Evolutionary conservation across 1,140 invertebrate species (phyloP).

Genomic region (Magallana gigas): DNA sequence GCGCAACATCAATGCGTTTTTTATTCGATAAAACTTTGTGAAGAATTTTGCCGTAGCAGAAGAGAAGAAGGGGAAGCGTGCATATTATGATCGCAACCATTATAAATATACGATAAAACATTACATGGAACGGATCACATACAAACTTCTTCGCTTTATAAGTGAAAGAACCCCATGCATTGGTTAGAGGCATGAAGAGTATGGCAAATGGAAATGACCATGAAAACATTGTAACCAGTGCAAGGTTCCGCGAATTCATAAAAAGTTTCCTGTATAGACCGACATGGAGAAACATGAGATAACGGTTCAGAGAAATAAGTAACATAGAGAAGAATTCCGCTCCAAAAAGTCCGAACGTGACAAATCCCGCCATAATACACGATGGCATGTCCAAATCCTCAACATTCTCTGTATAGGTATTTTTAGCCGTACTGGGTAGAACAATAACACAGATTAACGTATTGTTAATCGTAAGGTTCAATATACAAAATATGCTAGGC

Average conservation of each 20-base stretch:
- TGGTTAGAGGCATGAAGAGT: slow-evolving; percentile 10
- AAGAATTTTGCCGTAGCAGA: slow-evolving; percentile 2
- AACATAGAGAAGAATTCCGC: slow-evolving; percentile 1
- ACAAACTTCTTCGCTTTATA: slow-evolving; percentile 27
- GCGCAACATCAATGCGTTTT: background rate
- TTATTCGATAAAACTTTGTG: background rate
- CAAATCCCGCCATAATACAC: background rate
- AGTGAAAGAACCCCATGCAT: background rate
- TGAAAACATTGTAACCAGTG: background rate
- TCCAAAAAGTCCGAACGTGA: slow-evolving; percentile 18
- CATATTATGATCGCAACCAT: background rate
- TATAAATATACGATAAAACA: slow-evolving; percentile 8
- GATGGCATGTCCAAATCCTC: background rate
- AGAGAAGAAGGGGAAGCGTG: slow-evolving; percentile 23
- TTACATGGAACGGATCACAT: slow-evolving; percentile 20
- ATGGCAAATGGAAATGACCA: slow-evolving; percentile 2
- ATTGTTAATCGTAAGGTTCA: slow-evolving; percentile 5
- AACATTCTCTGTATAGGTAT: background rate
- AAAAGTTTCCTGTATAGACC: background rate
- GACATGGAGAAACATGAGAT: background rate
- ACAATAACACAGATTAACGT: slow-evolving; percentile 25
- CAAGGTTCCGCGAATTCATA: background rate
- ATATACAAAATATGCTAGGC: background rate
- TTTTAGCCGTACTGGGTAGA: background rate
- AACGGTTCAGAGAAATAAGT: slow-evolving; percentile 6